Conservation (phyloP, 1,140 invertebrate species). For the Tetragnatha versicolor region DNA sequence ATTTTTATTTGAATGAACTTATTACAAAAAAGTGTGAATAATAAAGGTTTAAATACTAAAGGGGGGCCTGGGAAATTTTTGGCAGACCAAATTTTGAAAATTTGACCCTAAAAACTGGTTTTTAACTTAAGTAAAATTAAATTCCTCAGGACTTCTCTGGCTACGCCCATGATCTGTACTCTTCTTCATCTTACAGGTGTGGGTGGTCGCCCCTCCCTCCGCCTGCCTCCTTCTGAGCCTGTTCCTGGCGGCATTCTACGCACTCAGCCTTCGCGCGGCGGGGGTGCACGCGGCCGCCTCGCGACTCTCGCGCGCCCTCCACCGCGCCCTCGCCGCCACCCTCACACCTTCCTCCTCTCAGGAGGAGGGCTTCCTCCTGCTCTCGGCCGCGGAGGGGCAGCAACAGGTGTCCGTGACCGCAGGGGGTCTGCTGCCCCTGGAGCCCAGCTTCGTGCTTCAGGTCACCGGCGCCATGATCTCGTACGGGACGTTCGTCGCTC, state of each 20-base stretch:
- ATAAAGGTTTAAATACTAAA: too few relatives aligned
- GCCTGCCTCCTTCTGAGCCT: neutral
- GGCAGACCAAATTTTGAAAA: too few relatives aligned
- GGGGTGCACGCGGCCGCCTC: neutral
- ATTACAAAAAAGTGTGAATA: too few relatives aligned
- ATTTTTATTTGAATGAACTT: too few relatives aligned
- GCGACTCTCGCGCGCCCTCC: neutral
- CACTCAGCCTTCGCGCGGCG: conserved; percentile 9
- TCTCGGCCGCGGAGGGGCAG: neutral
- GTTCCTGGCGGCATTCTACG: neutral
- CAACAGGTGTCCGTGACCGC: conserved; percentile 7
- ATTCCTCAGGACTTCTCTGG: too few relatives aligned
- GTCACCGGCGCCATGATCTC: conserved; percentile 24
- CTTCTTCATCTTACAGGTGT: too few relatives aligned
- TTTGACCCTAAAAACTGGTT: too few relatives aligned
- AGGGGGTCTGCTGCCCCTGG: neutral
- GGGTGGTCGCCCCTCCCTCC: neutral
- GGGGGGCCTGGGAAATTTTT: too few relatives aligned
- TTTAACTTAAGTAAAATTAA: too few relatives aligned
- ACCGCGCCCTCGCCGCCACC: neutral
- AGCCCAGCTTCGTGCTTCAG: conserved; percentile 29
- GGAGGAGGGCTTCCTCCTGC: too few relatives aligned
- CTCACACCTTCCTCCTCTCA: too few relatives aligned
- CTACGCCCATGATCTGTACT: too few relatives aligned
- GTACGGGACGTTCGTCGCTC: conserved; percentile 1